Evolutionary conservation across 2,797 vertebrate species (phyloP), one percentile per base, ranked within the genome.

Genomic region (Acridotheres tristis): DNA sequence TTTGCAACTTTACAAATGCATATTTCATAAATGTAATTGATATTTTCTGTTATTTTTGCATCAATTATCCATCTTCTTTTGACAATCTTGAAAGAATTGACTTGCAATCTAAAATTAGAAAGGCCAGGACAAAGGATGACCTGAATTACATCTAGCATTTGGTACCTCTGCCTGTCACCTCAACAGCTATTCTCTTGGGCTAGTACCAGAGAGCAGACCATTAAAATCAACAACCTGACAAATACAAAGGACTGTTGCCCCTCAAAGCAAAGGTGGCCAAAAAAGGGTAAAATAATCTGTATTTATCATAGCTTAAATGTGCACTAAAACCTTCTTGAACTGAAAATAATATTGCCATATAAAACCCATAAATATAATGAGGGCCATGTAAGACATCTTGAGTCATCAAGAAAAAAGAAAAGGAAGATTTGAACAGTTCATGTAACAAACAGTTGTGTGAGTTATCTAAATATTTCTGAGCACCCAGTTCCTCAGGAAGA

Each of bases 21-120:
- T 32, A 10, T 72, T 75, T 91, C 34, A 59, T 15, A 75, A 30
- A n/a, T 0, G 0, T 54, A 62, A 22, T 22, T 36, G 3, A 18
- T 69, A 38, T 45, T 83, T 85, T 40, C 30, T 80, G 1, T n/a
- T 20, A 25, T 45, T 85, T 51, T 32, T 91, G 7, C 15, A 38
- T 66, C 29, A 36, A 32, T 13, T 13, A 18, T 19, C 7, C 22
- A 43, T 53, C 7, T 20, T 45, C 25, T 58, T 76, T 68, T 57
- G 29, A 3, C 26, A 77, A 9, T 29, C 27, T 34, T 71, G 9
- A 55, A 62, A 66, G 4, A 2, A 51, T 57, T 58, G 9, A 30
- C 14, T 65, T 51, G 6, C 9, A 32, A 71, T 54, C 26, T 75
- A 51, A 79, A 88, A 59, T 59, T 32, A 51, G 51, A 30, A 77